Evolutionary conservation across 1,140 invertebrate species (phyloP).

Genomic region (Tetramorium parvispinum): DNA sequence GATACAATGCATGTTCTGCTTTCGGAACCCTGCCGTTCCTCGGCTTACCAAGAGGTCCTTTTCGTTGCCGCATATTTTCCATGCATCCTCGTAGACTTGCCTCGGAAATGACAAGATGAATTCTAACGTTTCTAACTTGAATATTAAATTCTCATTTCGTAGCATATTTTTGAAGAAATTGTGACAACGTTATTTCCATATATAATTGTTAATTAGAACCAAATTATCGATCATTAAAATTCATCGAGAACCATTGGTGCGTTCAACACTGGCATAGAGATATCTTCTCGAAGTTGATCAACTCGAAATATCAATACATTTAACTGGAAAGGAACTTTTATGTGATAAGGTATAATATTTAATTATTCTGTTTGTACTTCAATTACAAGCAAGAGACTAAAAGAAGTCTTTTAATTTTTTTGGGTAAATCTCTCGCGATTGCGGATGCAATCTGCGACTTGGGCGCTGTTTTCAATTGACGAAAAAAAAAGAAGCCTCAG

Average conservation of each 20-base stretch:
- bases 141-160: neutral
- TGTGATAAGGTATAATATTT: neutral
- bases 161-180: neutral
- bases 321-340: neutral
- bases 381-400: neutral
- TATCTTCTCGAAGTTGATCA: neutral
- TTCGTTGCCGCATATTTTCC: conserved; percentile 69
- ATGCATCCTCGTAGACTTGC: neutral
- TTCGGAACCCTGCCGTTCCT: conserved; percentile 48
- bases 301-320: neutral
- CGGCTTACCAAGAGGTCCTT: conserved; percentile 58
- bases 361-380: neutral
- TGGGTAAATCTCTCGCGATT: conserved; percentile 17
- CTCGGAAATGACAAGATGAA: neutral
- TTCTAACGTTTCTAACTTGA: neutral
- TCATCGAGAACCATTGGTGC: neutral
- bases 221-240: neutral
- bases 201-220: neutral
- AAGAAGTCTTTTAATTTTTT: neutral
- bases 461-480: conserved; percentile 55
- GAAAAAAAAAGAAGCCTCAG: conserved; percentile 42
- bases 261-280: neutral
- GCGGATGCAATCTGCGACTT: neutral
- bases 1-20: conserved; percentile 74
- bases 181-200: neutral